These are phyloP conservation scores for Zoanthus sociatus DNA, from an alignment of 92 coral and sea anemone genomes.

Conservation along the genomic window DNA sequence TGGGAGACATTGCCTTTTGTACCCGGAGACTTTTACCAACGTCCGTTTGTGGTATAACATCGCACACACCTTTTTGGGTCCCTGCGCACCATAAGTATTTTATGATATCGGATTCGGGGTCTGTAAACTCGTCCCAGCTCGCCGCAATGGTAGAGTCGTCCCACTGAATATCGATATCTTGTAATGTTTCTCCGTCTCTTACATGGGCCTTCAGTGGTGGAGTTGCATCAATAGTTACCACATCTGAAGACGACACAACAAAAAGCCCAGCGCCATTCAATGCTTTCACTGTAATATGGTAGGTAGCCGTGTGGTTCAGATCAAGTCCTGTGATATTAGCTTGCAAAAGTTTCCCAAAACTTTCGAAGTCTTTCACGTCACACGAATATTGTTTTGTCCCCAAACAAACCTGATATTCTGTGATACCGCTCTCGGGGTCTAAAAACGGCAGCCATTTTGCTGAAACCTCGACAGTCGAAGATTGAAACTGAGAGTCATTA, in stretches of 20 bases:
- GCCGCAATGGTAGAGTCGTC: constrained; percentile 69
- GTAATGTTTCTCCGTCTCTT: constrained; percentile 69
- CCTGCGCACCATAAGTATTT: constrained; percentile 86
- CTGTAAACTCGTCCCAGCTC: constrained; percentile 88
- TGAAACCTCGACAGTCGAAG: constrained; percentile 63
- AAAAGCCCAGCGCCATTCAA: constrained; percentile 77
- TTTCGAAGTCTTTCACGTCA: constrained; percentile 64
- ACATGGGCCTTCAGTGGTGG: constrained; percentile 71
- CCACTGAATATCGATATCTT: constrained; percentile 72
- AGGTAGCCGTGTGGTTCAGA: constrained; percentile 62
- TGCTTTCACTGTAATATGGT: constrained; percentile 76
- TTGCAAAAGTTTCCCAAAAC: constrained; percentile 43
- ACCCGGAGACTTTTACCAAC: constrained; percentile 56
- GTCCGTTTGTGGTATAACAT: constrained; percentile 67
- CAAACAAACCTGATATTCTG: constrained; percentile 72
- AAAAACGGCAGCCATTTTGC: constrained; percentile 82
- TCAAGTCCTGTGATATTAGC: constrained; percentile 67
- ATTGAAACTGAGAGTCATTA: constrained; percentile 61
- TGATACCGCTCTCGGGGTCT: constrained; percentile 71
- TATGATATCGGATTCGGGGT: constrained; percentile 77
- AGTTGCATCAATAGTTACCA: constrained; percentile 74
- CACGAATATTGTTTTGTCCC: constrained; percentile 73
- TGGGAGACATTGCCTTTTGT: constrained; percentile 46
- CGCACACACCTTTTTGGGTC: constrained; percentile 80
- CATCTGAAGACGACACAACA: constrained; percentile 67